Base-by-base conservation (phyloP, 2,888 invertebrate species). In the Agriopis aurantiaria region DNA sequence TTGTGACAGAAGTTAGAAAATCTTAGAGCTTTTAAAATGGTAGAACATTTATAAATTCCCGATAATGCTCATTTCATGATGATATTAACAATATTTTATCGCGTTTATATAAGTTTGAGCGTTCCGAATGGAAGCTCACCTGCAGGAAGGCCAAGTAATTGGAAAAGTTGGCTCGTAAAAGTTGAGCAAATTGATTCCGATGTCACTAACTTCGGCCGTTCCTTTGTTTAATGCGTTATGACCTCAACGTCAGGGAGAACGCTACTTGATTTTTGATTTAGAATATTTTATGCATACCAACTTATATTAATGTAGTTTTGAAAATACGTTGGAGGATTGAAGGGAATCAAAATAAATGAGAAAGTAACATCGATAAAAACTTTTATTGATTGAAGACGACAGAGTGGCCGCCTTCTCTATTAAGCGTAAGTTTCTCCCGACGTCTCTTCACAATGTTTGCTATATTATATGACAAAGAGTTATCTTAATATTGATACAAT, bases 401-500 rank as follows among this genome's bases (percentile, higher is more conserved):
- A 83, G 88, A 85, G 84, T 85, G 87, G 83, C 91, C 86, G 82
- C 88, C 86, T 86, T 83, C 79, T 86, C 90, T 91, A 91, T 91
- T 92, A 93, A 93, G 94, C 93, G 93, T 94, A 94, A 89, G 86
- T 89, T 89, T 91, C 91, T 91, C 91, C 91, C 89, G 85, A 92
- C 89, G 84, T 88, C 86, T 85, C 82, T 85, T 83, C 83, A 85
- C 85, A 88, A 89, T 85, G 85, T 85, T 89, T 88, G 88, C 91
- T 92, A 91, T 82, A 85, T 74, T 75, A 77, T 74, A 88, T 88
- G 85, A 91, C 85, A 88, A 91, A 90, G 85, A 88, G 52, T 75
- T 73, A 88, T 87, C 69, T 74, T 89, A 91, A 89, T 87, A 92
- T 89, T 92, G 92, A 90, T 92, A 93, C 92, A 90, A 90, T 89